Evolutionary conservation across 2,113 vertebrate genomes (phyloP).

Genomic region (Protomyctophum bolini): DNA sequence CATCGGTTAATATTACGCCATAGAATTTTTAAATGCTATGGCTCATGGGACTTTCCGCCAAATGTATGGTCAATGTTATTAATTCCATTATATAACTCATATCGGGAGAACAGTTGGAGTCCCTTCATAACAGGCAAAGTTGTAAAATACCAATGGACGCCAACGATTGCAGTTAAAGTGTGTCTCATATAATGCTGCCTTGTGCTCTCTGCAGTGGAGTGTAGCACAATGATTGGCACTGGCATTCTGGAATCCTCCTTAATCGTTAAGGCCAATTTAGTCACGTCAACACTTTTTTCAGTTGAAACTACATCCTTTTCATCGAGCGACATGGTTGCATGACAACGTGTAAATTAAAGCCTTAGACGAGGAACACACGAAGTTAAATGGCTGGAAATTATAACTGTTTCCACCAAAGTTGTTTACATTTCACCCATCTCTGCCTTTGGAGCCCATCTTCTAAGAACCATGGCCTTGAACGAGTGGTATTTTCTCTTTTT

Average conservation of each 20-base stretch:
- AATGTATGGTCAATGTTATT: constrained; percentile 69
- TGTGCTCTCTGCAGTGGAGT: constrained; percentile 71
- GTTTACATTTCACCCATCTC: constrained; percentile 23
- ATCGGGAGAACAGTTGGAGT: constrained; percentile 68
- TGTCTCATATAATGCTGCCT: constrained; percentile 73
- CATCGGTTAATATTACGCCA: constrained; percentile 49
- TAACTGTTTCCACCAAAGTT: constrained; percentile 66
- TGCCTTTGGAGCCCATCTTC: constrained; percentile 59
- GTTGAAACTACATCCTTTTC: too few species aligned
- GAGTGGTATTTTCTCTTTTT: constrained; percentile 57
- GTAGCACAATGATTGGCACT: constrained; percentile 66
- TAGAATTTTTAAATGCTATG: constrained; percentile 65
- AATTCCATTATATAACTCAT: constrained; percentile 74
- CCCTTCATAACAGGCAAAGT: constrained; percentile 55
- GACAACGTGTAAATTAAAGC: too few species aligned
- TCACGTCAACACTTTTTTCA: too few species aligned
- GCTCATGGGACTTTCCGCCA: constrained; percentile 58
- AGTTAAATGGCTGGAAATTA: constrained; percentile 69
- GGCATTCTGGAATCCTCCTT: constrained; percentile 68
- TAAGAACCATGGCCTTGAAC: constrained; percentile 58
- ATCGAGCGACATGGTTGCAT: too few species aligned
- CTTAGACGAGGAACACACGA: constrained; percentile 36
- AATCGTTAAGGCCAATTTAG: constrained; percentile 53
- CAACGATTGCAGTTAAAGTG: constrained; percentile 35
- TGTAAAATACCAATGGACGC: constrained; percentile 59